These are phyloP conservation scores for Thalassarche chlororhynchos DNA, from an alignment of 2,113 vertebrate genomes.

Conservation along the genomic window DNA sequence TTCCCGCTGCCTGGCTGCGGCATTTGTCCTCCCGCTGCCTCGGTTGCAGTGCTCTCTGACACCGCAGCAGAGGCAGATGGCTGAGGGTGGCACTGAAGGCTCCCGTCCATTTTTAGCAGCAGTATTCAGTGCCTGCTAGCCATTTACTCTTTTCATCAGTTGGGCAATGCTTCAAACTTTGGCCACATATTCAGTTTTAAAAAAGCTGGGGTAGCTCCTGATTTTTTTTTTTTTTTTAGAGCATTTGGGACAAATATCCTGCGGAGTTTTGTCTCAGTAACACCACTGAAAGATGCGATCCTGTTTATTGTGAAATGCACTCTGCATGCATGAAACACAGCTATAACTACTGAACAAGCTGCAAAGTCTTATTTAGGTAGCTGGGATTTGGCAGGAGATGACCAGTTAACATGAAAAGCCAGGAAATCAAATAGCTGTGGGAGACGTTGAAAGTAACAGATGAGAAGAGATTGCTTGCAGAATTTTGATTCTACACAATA, in stretches of 20 bases:
- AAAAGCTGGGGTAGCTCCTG: background rate
- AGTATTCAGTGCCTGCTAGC: background rate
- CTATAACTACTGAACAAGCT: background rate
- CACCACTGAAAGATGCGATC: background rate
- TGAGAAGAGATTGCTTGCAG: background rate
- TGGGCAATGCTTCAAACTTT: background rate
- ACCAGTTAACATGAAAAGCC: conserved; percentile 23
- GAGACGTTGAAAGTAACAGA: conserved; percentile 31
- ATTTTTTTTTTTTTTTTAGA: background rate
- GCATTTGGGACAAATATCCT: background rate
- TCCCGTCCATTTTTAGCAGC: background rate
- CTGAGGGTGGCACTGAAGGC: background rate
- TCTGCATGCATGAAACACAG: background rate
- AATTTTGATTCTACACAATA: conserved; percentile 7
- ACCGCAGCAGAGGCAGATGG: background rate
- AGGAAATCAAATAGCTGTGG: conserved; percentile 16
- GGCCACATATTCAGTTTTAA: background rate
- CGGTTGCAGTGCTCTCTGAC: rapidly evolving
- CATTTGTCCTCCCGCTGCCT: rapidly evolving
- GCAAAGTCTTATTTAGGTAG: background rate
- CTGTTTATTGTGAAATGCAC: background rate
- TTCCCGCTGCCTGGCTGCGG: background rate
- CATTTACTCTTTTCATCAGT: background rate
- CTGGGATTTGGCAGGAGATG: background rate
- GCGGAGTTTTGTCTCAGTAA: background rate